Evolutionary conservation across 1,140 invertebrate genomes (phyloP).

Genomic region (Leptinotarsa defecta): DNA sequence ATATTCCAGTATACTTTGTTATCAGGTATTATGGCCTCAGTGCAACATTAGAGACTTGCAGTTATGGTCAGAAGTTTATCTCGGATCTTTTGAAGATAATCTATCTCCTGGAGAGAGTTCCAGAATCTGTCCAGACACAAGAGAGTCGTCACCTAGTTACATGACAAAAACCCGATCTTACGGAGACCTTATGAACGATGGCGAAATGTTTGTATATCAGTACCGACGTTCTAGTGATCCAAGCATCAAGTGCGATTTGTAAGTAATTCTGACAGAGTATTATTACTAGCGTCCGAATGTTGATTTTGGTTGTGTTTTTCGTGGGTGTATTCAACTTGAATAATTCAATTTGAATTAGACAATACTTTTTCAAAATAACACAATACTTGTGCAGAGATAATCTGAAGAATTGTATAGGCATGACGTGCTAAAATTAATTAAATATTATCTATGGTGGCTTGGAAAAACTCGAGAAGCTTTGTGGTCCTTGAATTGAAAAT

Average conservation of each 20-base stretch:
- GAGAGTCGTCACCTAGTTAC: constrained; percentile 41
- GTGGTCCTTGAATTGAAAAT: too few species aligned
- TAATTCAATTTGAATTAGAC: too few species aligned
- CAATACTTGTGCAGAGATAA: too few species aligned
- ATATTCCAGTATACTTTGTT: constrained; percentile 28
- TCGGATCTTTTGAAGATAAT: constrained; percentile 65
- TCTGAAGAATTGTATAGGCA: too few species aligned
- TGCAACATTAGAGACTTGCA: constrained; percentile 80
- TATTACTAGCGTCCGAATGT: too few species aligned
- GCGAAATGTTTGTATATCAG: constrained; percentile 62
- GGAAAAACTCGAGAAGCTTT: too few species aligned
- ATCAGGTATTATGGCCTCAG: constrained; percentile 82
- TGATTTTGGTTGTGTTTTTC: too few species aligned
- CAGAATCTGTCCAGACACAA: constrained; percentile 41
- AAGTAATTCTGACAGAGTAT: constrained; percentile 24
- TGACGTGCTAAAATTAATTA: too few species aligned
- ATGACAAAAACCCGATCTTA: constrained; percentile 81
- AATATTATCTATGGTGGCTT: too few species aligned
- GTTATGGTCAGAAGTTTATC: constrained; percentile 85
- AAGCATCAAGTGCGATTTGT: constrained; percentile 70
- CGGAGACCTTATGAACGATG: constrained; percentile 72
- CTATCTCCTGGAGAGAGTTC: constrained; percentile 40
- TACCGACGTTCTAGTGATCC: constrained; percentile 80
- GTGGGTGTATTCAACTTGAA: too few species aligned
- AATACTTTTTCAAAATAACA: too few species aligned